A percentile compares a stretch with the other conserved stretches of the same genome.
These are phyloP conservation scores for Philopotamus ludificatus DNA, from an alignment of 1,140 invertebrate species.

Conservation along the genomic window DNA sequence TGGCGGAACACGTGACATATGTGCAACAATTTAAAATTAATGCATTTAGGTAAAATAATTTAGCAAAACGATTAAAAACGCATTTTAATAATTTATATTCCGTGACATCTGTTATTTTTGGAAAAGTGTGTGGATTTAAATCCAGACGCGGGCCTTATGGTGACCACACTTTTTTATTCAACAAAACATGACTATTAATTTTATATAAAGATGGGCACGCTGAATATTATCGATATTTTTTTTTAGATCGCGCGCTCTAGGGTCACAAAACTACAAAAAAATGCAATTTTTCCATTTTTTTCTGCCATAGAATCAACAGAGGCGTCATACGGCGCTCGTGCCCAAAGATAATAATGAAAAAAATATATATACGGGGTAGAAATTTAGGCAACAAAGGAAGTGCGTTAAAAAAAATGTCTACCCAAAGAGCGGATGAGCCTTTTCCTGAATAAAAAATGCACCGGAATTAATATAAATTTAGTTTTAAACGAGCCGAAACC, in stretches of 20 bases:
- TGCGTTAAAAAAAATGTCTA: constrained; percentile 14
- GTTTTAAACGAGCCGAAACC: constrained; percentile 30
- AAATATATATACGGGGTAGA: constrained; percentile 24
- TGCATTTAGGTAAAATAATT: too few species aligned
- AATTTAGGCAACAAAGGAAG: background rate
- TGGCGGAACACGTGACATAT: too few species aligned
- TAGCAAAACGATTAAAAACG: background rate
- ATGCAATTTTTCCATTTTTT: background rate
- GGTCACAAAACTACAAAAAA: background rate
- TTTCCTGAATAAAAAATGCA: constrained; percentile 34
- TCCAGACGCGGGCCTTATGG: background rate
- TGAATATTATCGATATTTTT: constrained; percentile 1
- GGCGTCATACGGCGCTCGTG: constrained; percentile 38
- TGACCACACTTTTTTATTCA: too few species aligned
- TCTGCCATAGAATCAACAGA: constrained; percentile 4
- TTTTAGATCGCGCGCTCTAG: background rate
- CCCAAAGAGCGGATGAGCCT: constrained; percentile 20
- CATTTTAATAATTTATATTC: background rate
- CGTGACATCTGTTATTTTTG: background rate
- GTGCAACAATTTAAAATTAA: too few species aligned
- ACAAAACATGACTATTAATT: background rate
- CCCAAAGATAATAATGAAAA: constrained; percentile 17
- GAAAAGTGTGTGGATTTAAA: background rate
- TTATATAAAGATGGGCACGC: background rate
- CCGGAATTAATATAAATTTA: constrained; percentile 36